Conservation (phyloP, 2,888 invertebrate genomes). For the Dorcus parallelipipedus region DNA sequence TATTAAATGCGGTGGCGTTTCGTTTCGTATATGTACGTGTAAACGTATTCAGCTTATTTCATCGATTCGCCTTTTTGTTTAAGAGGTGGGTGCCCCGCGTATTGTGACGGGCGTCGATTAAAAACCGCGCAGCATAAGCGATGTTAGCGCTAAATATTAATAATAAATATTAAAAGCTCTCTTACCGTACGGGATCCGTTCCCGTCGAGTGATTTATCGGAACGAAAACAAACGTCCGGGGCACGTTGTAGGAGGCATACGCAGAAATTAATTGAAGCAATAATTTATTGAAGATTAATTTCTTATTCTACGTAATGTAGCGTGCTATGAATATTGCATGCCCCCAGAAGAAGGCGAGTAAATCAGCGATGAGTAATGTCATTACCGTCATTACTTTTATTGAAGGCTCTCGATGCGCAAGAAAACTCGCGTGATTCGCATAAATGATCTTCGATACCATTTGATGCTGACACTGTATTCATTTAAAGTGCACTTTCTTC, state of each 20-base stretch:
- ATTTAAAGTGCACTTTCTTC: neutral
- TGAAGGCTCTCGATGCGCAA: slow-evolving; percentile 17
- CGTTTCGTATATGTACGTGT: no score
- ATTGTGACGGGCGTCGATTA: no score
- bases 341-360: slow-evolving; percentile 20
- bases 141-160: slow-evolving; percentile 18
- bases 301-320: slow-evolving; percentile 33
- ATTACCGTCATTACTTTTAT: slow-evolving; percentile 23
- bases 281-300: slow-evolving; percentile 36
- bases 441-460: neutral
- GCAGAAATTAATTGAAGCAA: slow-evolving; percentile 36
- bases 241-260: slow-evolving; percentile 35
- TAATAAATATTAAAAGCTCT: slow-evolving; percentile 20
- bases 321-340: slow-evolving; percentile 29
- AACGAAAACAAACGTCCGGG: slow-evolving; percentile 26
- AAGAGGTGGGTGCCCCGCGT: no score
- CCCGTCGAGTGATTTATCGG: slow-evolving; percentile 33
- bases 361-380: slow-evolving; percentile 27
- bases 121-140: neutral
- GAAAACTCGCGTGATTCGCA: slow-evolving; percentile 20
- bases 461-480: slow-evolving; percentile 1
- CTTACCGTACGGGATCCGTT: slow-evolving; percentile 20
- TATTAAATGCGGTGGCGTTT: no score
- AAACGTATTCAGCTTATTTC: no score
- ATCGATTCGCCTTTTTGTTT: no score